Base-by-base conservation (phyloP, 37 sponge, comb jelly and placozoan species). In the Geodia barretti region DNA sequence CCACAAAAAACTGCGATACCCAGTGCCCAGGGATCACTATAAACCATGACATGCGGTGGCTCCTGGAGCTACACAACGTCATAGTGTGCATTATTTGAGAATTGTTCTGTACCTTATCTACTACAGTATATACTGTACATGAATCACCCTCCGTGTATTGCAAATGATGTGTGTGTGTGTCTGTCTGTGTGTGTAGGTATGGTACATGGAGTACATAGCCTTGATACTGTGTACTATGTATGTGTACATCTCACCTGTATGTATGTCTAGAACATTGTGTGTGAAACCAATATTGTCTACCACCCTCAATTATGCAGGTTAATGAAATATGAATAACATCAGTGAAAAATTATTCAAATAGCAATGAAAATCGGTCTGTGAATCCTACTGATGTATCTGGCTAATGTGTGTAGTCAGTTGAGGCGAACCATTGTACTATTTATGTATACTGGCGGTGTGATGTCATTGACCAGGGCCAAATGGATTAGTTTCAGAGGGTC, bases 1-100 rank as follows among this genome's bases (percentile, higher is more conserved):
- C 5, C 94, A 93, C 74, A 79, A 83, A 54, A 85, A 47, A 41
- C 71, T 93, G n/a, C 26, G 67, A 59, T 75, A 70, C 30, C 92
- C 92, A 3, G 78, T 91, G 21, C 69, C 73, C 31, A 24, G 71
- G 40, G 54, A 47, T 47, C 54, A 14, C 54, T 47, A 17, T 17
- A 37, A 3, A 33, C 23, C 33, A 5, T 32, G 37, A 33, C 3
- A 33, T 3, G 54, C 14, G 14, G 54, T 14, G 7, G 7, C 54
- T 14, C n/a, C 14, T 14, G 14, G 54, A 47, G 54, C 54, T 47
- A 47, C 54, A 47, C 14, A 47, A n/a, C 14, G 14, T 17, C 54
- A 17, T 47, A 47, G 54, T 47, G 54, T 47, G 54, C 54, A 17
- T 47, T 47, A 47, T 47, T 47, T 47, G 54, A 47, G 54, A 47